Base-by-base conservation (phyloP, 2,113 vertebrate genomes). In the rabbit (Oryctolagus cuniculus) region DNA sequence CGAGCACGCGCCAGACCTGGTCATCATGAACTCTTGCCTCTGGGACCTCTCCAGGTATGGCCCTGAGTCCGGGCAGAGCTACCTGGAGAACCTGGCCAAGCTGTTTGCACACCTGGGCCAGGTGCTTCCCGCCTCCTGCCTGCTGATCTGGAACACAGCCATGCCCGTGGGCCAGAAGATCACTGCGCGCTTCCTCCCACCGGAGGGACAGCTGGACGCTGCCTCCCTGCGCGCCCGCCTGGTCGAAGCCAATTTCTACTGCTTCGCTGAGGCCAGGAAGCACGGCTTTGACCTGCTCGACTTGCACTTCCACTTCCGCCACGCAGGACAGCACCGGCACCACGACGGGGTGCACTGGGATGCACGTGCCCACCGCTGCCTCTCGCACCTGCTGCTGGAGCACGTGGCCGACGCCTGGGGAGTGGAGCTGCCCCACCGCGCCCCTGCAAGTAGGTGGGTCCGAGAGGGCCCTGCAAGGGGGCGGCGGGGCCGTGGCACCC, bases 11-110 rank as follows among this genome's bases (percentile, higher is more conserved):
- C 96, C 98, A 0, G 99, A 99, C 31, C 21, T 99, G 12, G 55
- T 99, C 92, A 96, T 99, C 51, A 91, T 99, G 61, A 99, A 99
- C 97, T 99, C 99, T 80, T 99, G 99, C n/a, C 92, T 99, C 85
- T 99, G 99, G 99, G 99, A 99, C 55, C 93, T 99, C 81, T 99
- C 98, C 78, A 98, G 99, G 91, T 99, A 99, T 0, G 92, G 91
- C 0, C 38, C 25, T 0, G 17, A 29, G 0, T 98, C 98, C 95
- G 87, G 95, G 29, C 22, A 36, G 0, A 91, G 97, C 49, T 99
- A 99, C 97, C 98, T 83, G 75, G 58, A 95, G 29, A 98, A 99
- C 95, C 98, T 99, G 15, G 83, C 94, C 1, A 95, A 0, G 12
- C 98, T 99, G 74, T 99, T 99, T 36, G 8, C 24, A 2, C 95